A percentile compares a stretch with the other conserved stretches of the same genome.
Evolutionary conservation across 64 coral and sea anemone species (phyloP).

Genomic region (Dendronephthya gigantea): DNA sequence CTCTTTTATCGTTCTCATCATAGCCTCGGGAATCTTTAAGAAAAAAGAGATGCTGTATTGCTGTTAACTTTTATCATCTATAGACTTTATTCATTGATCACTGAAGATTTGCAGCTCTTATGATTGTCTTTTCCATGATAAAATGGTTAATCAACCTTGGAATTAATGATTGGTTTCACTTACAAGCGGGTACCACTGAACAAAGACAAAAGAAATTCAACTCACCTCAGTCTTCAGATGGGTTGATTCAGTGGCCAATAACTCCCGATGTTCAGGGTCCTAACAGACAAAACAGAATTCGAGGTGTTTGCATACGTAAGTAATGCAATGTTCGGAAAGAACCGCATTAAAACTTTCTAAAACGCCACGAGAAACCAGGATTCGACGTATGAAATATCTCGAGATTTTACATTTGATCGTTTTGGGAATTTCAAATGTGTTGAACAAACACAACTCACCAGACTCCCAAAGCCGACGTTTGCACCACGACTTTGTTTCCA

Average conservation of each 20-base stretch:
- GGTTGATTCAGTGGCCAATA: neutral
- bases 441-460: neutral
- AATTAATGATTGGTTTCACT: neutral
- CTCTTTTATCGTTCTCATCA: slow-evolving; percentile 1
- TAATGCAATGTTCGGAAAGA: too few species aligned
- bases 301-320: too few species aligned
- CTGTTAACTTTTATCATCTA: too few species aligned
- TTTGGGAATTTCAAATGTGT: too few species aligned
- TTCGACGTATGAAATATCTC: too few species aligned
- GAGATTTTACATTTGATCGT: too few species aligned
- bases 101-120: too few species aligned
- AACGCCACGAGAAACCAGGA: too few species aligned
- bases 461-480: neutral
- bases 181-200: neutral
- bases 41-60: neutral
- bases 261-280: neutral
- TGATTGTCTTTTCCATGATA: too few species aligned
- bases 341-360: too few species aligned
- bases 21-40: slow-evolving; percentile 3
- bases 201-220: neutral
- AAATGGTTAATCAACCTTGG: too few species aligned
- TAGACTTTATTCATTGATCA: too few species aligned
- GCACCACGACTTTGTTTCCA: neutral
- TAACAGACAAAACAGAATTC: neutral
- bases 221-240: neutral